phyloP scores from a whole-genome alignment of 2,888 invertebrate genomes.

The Catotricha subobsoleta region DNA sequence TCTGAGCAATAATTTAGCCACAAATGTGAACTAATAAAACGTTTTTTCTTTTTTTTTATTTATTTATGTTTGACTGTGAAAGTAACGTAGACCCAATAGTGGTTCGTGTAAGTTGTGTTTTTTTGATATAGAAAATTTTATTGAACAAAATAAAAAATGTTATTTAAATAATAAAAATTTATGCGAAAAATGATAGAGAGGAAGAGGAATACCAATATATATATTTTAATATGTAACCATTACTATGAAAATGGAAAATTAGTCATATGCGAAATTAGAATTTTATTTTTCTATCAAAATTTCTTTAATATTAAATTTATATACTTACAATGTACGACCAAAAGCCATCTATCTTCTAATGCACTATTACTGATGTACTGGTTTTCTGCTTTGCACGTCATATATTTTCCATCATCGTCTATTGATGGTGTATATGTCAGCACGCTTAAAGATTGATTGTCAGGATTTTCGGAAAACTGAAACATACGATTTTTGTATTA shows the following conservation, averaged over 20 bases:
- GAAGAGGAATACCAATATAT: neutral
- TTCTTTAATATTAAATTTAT: neutral
- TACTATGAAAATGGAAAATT: neutral
- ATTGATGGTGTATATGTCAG: conserved; percentile 65
- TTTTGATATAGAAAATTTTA: too few species aligned
- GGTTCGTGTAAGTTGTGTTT: too few species aligned
- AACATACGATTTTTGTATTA: too few species aligned
- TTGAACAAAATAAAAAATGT: too few species aligned
- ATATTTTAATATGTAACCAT: neutral
- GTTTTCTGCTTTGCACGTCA: conserved; percentile 78
- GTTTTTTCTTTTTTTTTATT: neutral
- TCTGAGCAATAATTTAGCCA: neutral
- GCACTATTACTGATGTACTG: conserved; percentile 65
- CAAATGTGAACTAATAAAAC: neutral
- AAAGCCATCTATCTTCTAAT: conserved; percentile 71
- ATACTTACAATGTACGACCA: conserved; percentile 76
- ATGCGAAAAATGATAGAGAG: too few species aligned
- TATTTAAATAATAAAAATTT: too few species aligned
- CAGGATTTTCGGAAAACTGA: conserved; percentile 60
- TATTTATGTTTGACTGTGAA: too few species aligned
- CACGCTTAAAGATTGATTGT: conserved; percentile 70
- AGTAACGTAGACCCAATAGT: too few species aligned
- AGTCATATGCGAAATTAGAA: neutral
- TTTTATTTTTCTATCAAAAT: neutral
- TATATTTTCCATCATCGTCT: conserved; percentile 76